Evolutionary conservation across 1,140 invertebrate genomes (phyloP), one percentile per base, ranked within the genome.

Genomic region (Caenorhabditis inopinata): DNA sequence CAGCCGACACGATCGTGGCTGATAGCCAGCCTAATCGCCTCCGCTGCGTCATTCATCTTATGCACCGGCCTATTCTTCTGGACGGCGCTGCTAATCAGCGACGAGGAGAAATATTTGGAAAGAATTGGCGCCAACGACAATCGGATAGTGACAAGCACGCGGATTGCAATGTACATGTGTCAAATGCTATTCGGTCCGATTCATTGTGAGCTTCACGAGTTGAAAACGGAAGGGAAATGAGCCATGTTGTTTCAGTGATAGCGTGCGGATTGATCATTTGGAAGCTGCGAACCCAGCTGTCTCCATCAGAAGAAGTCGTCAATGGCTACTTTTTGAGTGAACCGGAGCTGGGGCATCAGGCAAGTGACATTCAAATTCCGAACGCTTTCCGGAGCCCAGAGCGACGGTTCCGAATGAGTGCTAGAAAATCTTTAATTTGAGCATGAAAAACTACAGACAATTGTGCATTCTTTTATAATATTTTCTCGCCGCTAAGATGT

Each of bases 131-230:
- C 23, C 58, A 77, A 35, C 58, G 84, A 47, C 81, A 87, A 87
- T 62, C 75, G 87, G 12, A 87, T 87, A 75, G 85, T 87, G 16
- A 80, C 79, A 16, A 87, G 86, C 80, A 86, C 85, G 42, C 74
- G 87, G 21, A 82, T 87, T 18, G 86, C 86, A 6, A 87, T 87
- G 86, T 88, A 87, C 73, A 83, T 79, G 62, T 78, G 87, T 29
- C 81, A 86, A n/a, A 84, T 88, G 80, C 79, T 87, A 47, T 83
- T 87, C 46, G 77, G 79, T 7, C 86, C 86, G 6, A 76, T 87
- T 38, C 82, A 87, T 51, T 85, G 86, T 84, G 81, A 47, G 76
- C n/a, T 76, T 0, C 7, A 21, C 68, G 35, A 21, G 14, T 42
- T 5, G 38, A 42, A 14, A 35, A 77, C 27, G 16, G 48, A 51